Conservation (phyloP, 2,888 invertebrate species). For the Phymatocera aterrima region DNA sequence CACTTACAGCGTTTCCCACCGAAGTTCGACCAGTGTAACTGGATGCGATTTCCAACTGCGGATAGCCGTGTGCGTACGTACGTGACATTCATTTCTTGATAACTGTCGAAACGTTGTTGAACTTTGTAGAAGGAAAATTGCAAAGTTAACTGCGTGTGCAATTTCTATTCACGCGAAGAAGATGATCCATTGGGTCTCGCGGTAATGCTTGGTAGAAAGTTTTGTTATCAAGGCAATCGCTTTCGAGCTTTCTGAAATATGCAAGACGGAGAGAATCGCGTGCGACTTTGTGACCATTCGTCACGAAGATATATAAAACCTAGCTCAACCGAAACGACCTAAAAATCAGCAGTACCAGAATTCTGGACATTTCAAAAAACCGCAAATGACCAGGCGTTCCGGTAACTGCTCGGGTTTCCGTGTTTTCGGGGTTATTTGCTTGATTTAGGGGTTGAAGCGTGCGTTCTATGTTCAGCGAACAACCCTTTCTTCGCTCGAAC, state of each 20-base stretch:
- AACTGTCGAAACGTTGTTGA: not conserved
- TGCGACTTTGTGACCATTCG: not conserved
- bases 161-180: too few relatives aligned
- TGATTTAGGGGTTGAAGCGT: slow-evolving; percentile 65
- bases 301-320: slow-evolving; percentile 12
- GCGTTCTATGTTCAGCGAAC: slow-evolving; percentile 55
- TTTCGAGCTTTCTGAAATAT: not conserved
- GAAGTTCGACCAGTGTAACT: slow-evolving; percentile 27
- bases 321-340: slow-evolving; percentile 44
- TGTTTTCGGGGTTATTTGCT: slow-evolving; percentile 65
- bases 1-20: slow-evolving; percentile 38
- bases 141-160: too few relatives aligned
- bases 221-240: too few relatives aligned
- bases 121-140: not conserved
- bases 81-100: not conserved
- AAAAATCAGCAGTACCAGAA: slow-evolving; percentile 62
- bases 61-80: not conserved
- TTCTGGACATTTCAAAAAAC: slow-evolving; percentile 62
- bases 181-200: too few relatives aligned
- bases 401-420: slow-evolving; percentile 60
- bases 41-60: slow-evolving; percentile 1
- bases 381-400: slow-evolving; percentile 67
- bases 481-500: slow-evolving; percentile 60
- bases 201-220: too few relatives aligned
- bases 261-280: not conserved